A percentile compares a stretch with the other conserved stretches of the same genome.
Conservation (phyloP, 2,113 vertebrate genomes). For the Lycocorax pyrrhopterus region DNA sequence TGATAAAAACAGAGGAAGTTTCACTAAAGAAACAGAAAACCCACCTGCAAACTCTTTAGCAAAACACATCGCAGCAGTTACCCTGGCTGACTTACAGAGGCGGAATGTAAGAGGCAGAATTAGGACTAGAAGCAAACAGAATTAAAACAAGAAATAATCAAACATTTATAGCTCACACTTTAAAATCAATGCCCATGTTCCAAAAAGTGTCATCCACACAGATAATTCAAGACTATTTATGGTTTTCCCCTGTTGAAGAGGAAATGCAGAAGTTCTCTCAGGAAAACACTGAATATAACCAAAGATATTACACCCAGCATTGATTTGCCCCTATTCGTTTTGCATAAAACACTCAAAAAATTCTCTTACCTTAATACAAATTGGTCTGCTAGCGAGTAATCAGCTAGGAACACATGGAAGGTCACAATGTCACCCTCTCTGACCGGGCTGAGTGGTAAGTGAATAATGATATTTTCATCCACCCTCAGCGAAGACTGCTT, state of each 20-base stretch:
- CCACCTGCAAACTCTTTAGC: not conserved
- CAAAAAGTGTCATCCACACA: not conserved
- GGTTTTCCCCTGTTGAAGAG: not conserved
- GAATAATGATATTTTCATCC: slow-evolving; percentile 83
- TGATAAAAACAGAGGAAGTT: not conserved
- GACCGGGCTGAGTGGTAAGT: slow-evolving; percentile 82
- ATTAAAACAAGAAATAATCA: not conserved
- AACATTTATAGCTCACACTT: not conserved
- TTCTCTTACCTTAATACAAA: slow-evolving; percentile 84
- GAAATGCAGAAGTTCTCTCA: not conserved
- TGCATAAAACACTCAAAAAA: not conserved
- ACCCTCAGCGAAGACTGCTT: slow-evolving; percentile 77
- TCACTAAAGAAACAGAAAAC: not conserved
- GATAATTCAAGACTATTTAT: not conserved
- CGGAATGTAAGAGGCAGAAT: not conserved
- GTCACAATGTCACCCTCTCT: slow-evolving; percentile 85
- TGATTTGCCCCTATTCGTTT: not conserved
- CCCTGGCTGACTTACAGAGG: not conserved
- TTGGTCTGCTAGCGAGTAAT: slow-evolving; percentile 77
- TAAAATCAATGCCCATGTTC: not conserved
- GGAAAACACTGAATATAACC: not conserved
- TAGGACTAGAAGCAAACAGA: not conserved
- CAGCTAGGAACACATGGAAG: slow-evolving; percentile 82
- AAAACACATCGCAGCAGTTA: not conserved
- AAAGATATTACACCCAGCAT: not conserved